Evolutionary conservation across 2,888 invertebrate species (phyloP), one percentile per base, ranked within the genome.

Genomic region (Vesta saturnalis): DNA sequence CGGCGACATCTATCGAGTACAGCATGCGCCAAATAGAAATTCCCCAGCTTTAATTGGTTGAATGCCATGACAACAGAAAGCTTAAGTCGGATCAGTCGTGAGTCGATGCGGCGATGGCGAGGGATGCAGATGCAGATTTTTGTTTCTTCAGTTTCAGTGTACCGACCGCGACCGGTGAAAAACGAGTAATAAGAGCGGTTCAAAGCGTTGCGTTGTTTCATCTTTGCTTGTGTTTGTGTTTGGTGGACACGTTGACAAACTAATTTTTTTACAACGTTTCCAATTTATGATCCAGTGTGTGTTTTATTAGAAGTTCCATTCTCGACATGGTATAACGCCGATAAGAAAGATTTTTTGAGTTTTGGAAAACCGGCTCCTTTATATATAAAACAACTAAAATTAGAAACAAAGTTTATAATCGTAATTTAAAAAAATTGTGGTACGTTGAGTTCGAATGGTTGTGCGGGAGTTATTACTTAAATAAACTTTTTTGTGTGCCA

Each of bases 391-490:
- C 4, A 14, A 46, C 0, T 1, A 22, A 47, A 46, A 46, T 21
- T 5, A 47, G 39, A 46, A 39, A 19, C 16, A 59, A 59, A 21
- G 46, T 14, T 6, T 59, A 47, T 46, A 14, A 4, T 19, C n/a
- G 59, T 10, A 43, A 59, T 15, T 59, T 60, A 49, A 47, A 60
- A 30, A 39, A 14, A 3, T 52, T 15, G 10, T 64, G 58, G 52
- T 64, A 64, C n/a, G 15, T 14, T n/a, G 12, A 46, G 1, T 56
- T 43, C 16, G 18, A 30, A 16, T 57, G 64, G 64, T 22, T 54
- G 35, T 58, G 64, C 14, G 64, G 64, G 1, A 64, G 64, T 64
- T 47, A 57, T 23, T 64, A 67, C 43, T 19, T 61, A 61, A 46
- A 57, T 30, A 56, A 49, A 47, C 58, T 67, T 12, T 67, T 61